A percentile compares a stretch with the other conserved stretches of the same genome.
Evolutionary conservation across 2,113 vertebrate genomes (phyloP).

Genomic region (Anguilla rostrata): DNA sequence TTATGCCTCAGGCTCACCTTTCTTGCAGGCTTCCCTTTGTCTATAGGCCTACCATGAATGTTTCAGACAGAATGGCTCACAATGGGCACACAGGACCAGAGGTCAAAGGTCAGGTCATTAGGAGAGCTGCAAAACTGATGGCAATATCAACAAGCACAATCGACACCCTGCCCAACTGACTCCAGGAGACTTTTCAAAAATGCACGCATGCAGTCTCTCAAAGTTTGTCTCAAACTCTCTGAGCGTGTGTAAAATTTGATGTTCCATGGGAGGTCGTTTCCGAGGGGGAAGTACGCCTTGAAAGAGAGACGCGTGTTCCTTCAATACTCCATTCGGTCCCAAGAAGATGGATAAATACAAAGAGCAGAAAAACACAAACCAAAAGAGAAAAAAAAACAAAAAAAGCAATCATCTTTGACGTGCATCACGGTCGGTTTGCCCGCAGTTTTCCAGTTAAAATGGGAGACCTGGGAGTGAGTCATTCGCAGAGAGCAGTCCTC

Average conservation of each 20-base stretch:
- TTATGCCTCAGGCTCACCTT: not conserved
- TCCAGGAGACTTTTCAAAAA: not conserved
- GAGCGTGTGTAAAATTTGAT: no score
- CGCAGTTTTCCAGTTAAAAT: constrained; percentile 26
- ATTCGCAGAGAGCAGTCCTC: constrained; percentile 32
- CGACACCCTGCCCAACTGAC: no score
- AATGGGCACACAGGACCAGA: not conserved
- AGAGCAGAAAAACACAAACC: not conserved
- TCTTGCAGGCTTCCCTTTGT: not conserved
- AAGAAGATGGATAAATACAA: not conserved
- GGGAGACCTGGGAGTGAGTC: constrained; percentile 30
- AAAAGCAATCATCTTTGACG: constrained; percentile 24
- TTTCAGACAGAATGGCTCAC: not conserved
- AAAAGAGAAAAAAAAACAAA: not conserved
- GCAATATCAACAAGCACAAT: not conserved
- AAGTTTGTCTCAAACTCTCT: no score
- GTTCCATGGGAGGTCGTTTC: no score
- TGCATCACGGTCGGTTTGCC: constrained; percentile 16
- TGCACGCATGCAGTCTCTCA: not conserved
- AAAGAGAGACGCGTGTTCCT: not conserved
- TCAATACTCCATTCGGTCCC: not conserved
- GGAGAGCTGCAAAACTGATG: not conserved
- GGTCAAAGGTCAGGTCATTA: not conserved
- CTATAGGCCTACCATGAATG: not conserved
- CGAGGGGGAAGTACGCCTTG: no score